Evolutionary conservation across 2,888 invertebrate species (phyloP).

Genomic region (Phaedon cochleariae): DNA sequence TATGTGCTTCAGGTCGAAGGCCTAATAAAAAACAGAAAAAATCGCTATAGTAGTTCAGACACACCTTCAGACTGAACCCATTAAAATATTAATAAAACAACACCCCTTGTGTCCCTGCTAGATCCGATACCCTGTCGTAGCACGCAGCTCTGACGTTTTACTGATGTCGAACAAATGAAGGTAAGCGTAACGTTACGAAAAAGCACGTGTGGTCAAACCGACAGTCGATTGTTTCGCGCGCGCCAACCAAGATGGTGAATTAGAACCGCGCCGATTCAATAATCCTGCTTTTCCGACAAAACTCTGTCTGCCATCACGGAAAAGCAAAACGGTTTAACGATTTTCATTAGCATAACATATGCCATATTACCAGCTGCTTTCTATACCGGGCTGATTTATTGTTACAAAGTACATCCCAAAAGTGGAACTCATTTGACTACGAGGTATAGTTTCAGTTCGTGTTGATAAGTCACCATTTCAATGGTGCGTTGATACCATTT

Average conservation of each 20-base stretch:
- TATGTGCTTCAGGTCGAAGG: not conserved
- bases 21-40: constrained; percentile 17
- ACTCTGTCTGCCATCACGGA: not conserved
- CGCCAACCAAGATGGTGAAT: constrained; percentile 47
- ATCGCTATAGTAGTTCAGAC: constrained; percentile 17
- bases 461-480: not conserved
- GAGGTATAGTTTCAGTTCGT: not conserved
- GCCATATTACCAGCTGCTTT: not conserved
- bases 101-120: constrained; percentile 26
- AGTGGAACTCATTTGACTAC: not conserved
- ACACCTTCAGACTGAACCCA: constrained; percentile 42
- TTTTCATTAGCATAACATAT: not conserved
- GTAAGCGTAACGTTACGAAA: constrained; percentile 44
- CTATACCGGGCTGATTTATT: not conserved
- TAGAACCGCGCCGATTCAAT: constrained; percentile 31
- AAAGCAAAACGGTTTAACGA: not conserved
- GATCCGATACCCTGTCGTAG: constrained; percentile 12
- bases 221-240: constrained; percentile 56
- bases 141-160: constrained; percentile 24
- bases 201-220: constrained; percentile 51
- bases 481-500: no score
- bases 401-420: not conserved
- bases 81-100: constrained; percentile 44
- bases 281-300: not conserved
- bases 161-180: constrained; percentile 33